phyloP scores from a whole-genome alignment of 2,113 vertebrate genomes.

The Prionailurus viverrinus region DNA sequence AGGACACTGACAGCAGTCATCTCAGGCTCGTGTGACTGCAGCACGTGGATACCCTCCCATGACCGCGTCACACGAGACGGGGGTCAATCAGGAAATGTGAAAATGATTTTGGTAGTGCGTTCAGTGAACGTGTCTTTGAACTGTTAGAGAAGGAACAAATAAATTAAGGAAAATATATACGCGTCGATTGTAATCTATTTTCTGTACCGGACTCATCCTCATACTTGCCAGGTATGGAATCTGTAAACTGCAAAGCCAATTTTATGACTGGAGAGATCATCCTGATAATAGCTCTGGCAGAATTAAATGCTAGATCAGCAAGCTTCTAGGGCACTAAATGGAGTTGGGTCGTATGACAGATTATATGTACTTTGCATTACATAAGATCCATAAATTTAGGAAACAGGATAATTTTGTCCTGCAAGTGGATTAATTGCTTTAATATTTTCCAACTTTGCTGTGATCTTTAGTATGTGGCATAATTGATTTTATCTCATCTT shows the following conservation, averaged over 20 bases:
- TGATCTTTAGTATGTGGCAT: background rate
- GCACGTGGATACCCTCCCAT: no score
- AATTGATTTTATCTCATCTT: background rate
- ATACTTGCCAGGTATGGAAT: background rate
- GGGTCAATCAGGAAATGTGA: background rate
- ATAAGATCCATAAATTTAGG: background rate
- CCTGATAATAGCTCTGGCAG: background rate
- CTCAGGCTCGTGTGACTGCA: accelerated
- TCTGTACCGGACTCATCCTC: background rate
- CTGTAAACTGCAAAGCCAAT: background rate
- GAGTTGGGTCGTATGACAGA: background rate
- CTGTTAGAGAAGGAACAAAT: background rate
- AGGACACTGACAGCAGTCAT: background rate
- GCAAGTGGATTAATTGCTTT: background rate
- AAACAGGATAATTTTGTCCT: constrained; percentile 16
- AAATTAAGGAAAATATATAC: background rate
- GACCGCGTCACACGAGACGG: background rate
- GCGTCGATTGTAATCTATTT: background rate
- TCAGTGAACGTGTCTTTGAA: background rate
- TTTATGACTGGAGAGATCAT: background rate
- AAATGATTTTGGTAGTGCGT: background rate
- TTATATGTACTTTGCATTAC: background rate
- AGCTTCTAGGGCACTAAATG: background rate
- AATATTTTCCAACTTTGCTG: background rate
- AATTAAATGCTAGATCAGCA: background rate